Evolutionary conservation across 2,888 invertebrate genomes (phyloP), one percentile per base, ranked within the genome.

Genomic region (Metellina segmentata): DNA sequence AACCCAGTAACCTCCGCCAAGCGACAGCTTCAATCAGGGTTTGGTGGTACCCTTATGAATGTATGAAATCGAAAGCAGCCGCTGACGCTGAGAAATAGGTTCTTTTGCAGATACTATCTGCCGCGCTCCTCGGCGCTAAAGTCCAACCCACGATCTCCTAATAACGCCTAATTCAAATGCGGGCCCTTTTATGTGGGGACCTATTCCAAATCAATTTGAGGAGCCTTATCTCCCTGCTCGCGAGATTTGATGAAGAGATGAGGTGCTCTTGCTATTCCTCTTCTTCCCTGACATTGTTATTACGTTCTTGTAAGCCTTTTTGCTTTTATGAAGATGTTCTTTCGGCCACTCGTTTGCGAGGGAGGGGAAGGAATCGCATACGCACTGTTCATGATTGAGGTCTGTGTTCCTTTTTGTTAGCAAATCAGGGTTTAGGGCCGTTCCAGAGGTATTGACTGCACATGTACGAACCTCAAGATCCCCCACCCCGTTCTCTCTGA

Each of bases 71-170:
- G 52, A 72, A 69, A 81, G 70, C 1, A 8, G 6, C 34, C 7
- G n/a, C n/a, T 75, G 85, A 75, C 61, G 74, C 49, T 87, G 87
- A 87, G 79, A 9, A 87, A 87, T 87, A 52, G 20, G 8, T 70
- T 79, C 87, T 87, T 87, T 87, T 79, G 49, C 70, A 79, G 87
- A 87, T 87, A 87, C 9, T n/a, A 87, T 87, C 87, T 77, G 53
- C 87, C 87, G 87, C 85, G 8, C 52, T 34, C 75, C 61, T 34
- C 70, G 72, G 87, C 70, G 87, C 79, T 87, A 87, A 87, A 52
- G 87, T 87, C 78, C 87, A 79, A 53, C 87, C 87, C 79, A 87
- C 87, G 79, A 79, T 79, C 79, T 71, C 52, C 87, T 79, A 79
- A 87, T 79, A 81, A 79, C 53, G 87, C 87, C 78, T 71, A 70